Base-by-base conservation (phyloP, 2,888 invertebrate genomes). In the Zootermopsis nevadensis region DNA sequence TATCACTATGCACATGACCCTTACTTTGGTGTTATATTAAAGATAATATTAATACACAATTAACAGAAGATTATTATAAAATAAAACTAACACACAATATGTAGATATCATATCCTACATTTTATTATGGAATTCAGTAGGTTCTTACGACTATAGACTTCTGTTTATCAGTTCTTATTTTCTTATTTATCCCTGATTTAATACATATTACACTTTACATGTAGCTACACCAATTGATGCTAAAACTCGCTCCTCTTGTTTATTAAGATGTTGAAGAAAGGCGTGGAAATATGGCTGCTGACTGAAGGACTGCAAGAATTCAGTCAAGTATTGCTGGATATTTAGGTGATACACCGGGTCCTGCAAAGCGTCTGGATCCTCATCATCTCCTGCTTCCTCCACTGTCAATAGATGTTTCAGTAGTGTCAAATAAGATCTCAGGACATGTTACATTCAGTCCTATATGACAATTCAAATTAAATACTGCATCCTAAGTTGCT, bases 261-360 rank as follows among this genome's bases (percentile, higher is more conserved):
- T 89, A 85, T 90, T 93, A 53, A 94, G 90, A 88, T 94, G 94
- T 82, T 91, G 91, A 79, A 90, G 89, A 87, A 94, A 94, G 86
- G 90, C 91, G 6, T 89, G 89, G 86, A 93, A 94, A 86, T 92
- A 93, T 83, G 93, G 93, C 87, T 93, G 93, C 72, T 91, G 92
- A 10, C 93, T 92, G 83, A 94, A 92, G 42, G 92, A 92, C 84
- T 91, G 90, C 12, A 94, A 87, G 87, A 94, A 94, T 86, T 94
- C 93, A 2, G 92, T 91, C 74, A 94, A 88, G 88, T 93, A 93
- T 66, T 92, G 91, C 87, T 92, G 91, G 85, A 94, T 89, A 86
- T 94, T 92, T 35, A 94, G 88, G 84, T 92, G 91, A 86, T 92
- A 92, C 27, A 93, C 89, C 0, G 94, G 93, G 88, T 94, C 94